Conservation (phyloP, 2,888 invertebrate species). For the Folsomia candida region DNA sequence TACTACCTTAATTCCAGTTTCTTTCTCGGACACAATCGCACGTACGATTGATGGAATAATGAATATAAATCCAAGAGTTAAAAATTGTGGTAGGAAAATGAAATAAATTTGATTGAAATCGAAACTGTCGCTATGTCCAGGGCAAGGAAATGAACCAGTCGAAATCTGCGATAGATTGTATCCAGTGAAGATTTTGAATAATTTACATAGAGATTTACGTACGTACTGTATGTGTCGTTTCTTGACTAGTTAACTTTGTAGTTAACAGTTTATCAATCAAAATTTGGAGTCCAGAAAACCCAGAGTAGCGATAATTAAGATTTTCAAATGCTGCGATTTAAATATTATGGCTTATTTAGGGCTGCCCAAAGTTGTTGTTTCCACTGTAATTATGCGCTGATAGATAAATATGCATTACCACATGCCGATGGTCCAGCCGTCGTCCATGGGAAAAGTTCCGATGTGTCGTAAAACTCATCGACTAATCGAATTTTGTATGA, state of each 20-base stretch:
- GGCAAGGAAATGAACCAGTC: slow-evolving; percentile 63
- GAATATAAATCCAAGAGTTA: slow-evolving; percentile 57
- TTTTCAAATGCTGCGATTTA: no score
- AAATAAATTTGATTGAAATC: slow-evolving; percentile 52
- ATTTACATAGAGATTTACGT: slow-evolving; percentile 4
- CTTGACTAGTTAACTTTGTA: slow-evolving; percentile 19
- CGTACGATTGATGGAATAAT: slow-evolving; percentile 59
- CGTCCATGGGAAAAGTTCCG: not conserved
- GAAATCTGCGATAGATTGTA: slow-evolving; percentile 52
- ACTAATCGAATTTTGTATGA: slow-evolving; percentile 1
- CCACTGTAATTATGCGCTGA: slow-evolving; percentile 47
- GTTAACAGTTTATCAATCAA: slow-evolving; percentile 46
- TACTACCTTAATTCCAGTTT: slow-evolving; percentile 61
- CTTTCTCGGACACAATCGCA: slow-evolving; percentile 63
- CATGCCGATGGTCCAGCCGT: no score
- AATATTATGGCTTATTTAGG: no score
- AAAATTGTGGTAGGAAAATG: slow-evolving; percentile 50
- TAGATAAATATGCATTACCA: slow-evolving; percentile 32
- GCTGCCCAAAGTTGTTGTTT: slow-evolving; percentile 16
- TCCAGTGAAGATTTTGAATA: not conserved
- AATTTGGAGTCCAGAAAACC: slow-evolving; percentile 48
- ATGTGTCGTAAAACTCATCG: not conserved
- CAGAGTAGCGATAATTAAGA: no score
- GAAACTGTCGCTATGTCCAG: slow-evolving; percentile 49
- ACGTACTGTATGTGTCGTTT: not conserved